A percentile compares a stretch with the other conserved stretches of the same genome.
Conservation (phyloP, 2,797 vertebrate genomes). For the Cossypha caffra region DNA sequence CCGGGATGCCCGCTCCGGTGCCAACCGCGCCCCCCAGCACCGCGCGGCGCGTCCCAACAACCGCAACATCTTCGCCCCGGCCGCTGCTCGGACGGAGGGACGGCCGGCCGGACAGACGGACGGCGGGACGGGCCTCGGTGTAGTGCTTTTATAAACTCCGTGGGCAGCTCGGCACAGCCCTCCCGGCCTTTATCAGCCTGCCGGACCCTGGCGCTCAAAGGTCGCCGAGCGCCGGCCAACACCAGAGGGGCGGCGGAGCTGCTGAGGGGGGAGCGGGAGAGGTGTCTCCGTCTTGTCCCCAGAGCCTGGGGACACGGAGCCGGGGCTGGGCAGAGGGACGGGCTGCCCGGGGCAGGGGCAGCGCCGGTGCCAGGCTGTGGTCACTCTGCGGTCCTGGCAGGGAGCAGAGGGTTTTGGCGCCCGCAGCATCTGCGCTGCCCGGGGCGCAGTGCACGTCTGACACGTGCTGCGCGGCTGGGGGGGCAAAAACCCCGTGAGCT, state of each 20-base stretch:
- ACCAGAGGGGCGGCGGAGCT: background rate
- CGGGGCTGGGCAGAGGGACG: rapidly evolving
- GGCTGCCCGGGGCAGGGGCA: rapidly evolving
- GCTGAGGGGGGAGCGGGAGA: background rate
- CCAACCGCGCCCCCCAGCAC: slow-evolving; percentile 12
- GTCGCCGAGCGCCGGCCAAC: slow-evolving; percentile 13
- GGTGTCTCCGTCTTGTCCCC: background rate
- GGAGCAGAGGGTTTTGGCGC: background rate
- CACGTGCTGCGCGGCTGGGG: rapidly evolving
- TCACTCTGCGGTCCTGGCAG: rapidly evolving
- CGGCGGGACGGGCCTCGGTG: rapidly evolving
- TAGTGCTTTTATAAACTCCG: slow-evolving; percentile 59
- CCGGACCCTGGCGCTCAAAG: slow-evolving; percentile 59
- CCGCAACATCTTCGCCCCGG: slow-evolving; percentile 60
- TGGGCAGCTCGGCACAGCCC: background rate
- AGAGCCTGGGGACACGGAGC: rapidly evolving
- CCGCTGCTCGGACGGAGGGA: background rate
- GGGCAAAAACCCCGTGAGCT: background rate
- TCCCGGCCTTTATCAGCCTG: slow-evolving; percentile 44
- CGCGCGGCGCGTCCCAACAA: background rate
- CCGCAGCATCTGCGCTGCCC: rapidly evolving
- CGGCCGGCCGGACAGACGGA: background rate
- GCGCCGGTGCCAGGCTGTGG: rapidly evolving
- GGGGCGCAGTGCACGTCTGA: rapidly evolving
- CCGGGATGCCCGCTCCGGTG: rapidly evolving